Evolutionary conservation across 2,888 invertebrate species (phyloP).

Genomic region (Lampropteryx suffumata): DNA sequence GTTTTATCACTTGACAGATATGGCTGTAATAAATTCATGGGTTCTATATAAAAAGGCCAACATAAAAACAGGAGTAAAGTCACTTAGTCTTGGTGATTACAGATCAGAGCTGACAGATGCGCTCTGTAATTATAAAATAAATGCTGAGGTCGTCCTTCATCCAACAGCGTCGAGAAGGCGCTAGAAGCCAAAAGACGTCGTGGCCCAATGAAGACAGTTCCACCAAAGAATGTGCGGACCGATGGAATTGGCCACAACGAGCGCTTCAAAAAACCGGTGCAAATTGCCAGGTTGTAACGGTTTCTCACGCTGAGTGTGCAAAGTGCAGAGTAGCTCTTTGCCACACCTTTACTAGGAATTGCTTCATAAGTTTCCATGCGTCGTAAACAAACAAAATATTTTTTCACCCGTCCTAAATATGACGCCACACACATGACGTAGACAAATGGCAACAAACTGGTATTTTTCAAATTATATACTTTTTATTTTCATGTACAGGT

Average conservation of each 20-base stretch:
- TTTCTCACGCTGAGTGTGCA: constrained; percentile 9
- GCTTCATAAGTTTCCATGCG: not conserved
- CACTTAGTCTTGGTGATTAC: constrained; percentile 11
- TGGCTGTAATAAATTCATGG: too few relatives aligned
- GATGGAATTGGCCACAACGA: constrained; percentile 12
- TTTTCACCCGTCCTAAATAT: not conserved
- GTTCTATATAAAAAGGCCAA: not conserved
- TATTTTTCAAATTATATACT: too few relatives aligned
- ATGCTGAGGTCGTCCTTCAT: not conserved
- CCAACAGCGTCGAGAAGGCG: too few relatives aligned
- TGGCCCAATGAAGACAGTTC: constrained; percentile 11
- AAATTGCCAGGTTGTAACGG: constrained; percentile 6
- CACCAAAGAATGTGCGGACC: constrained; percentile 12
- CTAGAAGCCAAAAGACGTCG: constrained; percentile 13
- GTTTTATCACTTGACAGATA: too few relatives aligned
- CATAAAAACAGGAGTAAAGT: not conserved
- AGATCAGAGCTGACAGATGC: constrained; percentile 4
- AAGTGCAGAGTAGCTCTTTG: constrained; percentile 4
- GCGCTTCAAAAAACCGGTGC: constrained; percentile 1
- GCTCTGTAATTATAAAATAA: not conserved
- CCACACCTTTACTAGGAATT: constrained; percentile 2
- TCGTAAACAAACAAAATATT: not conserved
- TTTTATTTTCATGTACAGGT: too few relatives aligned
- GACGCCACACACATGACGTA: not conserved
- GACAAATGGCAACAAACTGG: too few relatives aligned